A percentile compares a stretch with the other conserved stretches of the same genome.
phyloP scores from a whole-genome alignment of 2,888 invertebrate genomes.

The Ramazzottius varieornatus region DNA sequence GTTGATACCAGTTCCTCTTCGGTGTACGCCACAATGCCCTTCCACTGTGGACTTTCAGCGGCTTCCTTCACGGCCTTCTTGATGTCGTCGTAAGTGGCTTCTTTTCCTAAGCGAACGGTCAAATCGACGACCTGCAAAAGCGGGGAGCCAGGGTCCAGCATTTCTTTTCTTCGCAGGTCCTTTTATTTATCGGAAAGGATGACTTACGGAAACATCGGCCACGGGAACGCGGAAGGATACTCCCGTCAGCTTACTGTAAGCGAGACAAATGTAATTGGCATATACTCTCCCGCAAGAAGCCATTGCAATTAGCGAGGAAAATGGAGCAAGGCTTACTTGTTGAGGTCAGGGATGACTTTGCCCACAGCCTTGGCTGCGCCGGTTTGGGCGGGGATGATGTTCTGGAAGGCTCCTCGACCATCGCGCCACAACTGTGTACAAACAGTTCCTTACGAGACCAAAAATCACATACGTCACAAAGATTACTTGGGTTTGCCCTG shows the following conservation, averaged over 20 bases:
- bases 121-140: slow-evolving; percentile 25
- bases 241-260: slow-evolving; percentile 22
- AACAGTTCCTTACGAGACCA: too few species aligned
- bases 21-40: slow-evolving; percentile 23
- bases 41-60: slow-evolving; percentile 17
- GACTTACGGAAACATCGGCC: slow-evolving; percentile 23
- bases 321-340: slow-evolving; percentile 13
- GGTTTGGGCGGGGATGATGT: slow-evolving; percentile 26
- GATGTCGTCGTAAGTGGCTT: slow-evolving; percentile 21
- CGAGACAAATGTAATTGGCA: background rate
- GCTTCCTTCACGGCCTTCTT: slow-evolving; percentile 20
- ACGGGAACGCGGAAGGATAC: slow-evolving; percentile 26
- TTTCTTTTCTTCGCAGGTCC: too few species aligned
- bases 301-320: slow-evolving; percentile 3
- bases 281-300: background rate
- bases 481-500: background rate
- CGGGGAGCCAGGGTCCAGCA: too few species aligned
- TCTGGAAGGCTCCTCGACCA: slow-evolving; percentile 23
- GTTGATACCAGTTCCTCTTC: slow-evolving; percentile 16
- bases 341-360: slow-evolving; percentile 24
- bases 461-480: slow-evolving; percentile 5
- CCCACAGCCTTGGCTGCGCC: slow-evolving; percentile 27
- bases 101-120: slow-evolving; percentile 19
- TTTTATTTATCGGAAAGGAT: too few species aligned
- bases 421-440: slow-evolving; percentile 19